These are phyloP conservation scores for Gymnoscopelus microlampas DNA, from an alignment of 2,797 vertebrate genomes.

Conservation along the genomic window DNA sequence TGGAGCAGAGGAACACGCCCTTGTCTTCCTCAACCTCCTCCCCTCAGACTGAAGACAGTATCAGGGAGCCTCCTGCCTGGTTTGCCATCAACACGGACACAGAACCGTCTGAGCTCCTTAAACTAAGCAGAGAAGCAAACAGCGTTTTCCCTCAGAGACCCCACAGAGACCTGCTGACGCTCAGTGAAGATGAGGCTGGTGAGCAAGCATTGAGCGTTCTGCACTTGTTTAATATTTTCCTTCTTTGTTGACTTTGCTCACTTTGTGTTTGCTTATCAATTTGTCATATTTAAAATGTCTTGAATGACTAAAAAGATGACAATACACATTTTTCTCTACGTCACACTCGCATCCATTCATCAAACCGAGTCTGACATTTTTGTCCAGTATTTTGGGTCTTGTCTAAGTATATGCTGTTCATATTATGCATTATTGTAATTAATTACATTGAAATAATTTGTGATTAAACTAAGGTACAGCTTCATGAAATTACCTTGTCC, in stretches of 20 bases:
- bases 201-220: slow-evolving; percentile 66
- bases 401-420: no score
- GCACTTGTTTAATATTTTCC: fast-evolving
- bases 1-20: slow-evolving; percentile 75
- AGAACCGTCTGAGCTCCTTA: slow-evolving; percentile 77
- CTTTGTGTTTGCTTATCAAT: background rate
- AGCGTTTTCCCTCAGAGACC: slow-evolving; percentile 85
- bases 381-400: no score
- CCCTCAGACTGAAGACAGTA: background rate
- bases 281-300: no score
- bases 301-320: no score
- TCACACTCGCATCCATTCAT: no score
- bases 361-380: no score
- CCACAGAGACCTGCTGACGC: slow-evolving; percentile 86
- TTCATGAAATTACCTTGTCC: no score
- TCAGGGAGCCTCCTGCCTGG: slow-evolving; percentile 84
- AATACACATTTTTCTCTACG: no score
- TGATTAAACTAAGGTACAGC: no score
- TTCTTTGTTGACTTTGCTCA: background rate
- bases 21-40: slow-evolving; percentile 17
- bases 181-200: slow-evolving; percentile 93
- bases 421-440: no score
- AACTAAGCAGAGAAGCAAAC: slow-evolving; percentile 70
- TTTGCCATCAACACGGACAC: slow-evolving; percentile 86
- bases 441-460: no score